These are phyloP conservation scores for Archaeoteleia sp. DNA, from an alignment of 2,888 invertebrate genomes.

Conservation along the genomic window DNA sequence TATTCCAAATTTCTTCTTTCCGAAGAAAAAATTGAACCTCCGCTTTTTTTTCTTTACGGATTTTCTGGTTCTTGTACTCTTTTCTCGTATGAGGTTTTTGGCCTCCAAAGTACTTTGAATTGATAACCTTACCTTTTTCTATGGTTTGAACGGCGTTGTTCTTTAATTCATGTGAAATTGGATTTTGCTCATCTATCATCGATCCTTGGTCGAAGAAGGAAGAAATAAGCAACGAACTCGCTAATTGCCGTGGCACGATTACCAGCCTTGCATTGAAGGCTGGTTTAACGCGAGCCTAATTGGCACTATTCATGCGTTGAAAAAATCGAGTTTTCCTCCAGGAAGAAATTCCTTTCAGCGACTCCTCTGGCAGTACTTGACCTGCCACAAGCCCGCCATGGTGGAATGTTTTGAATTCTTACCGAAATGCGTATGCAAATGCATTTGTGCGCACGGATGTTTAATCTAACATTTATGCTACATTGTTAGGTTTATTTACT, in stretches of 20 bases:
- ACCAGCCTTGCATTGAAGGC: slow-evolving; percentile 31
- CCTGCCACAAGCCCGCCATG: neutral
- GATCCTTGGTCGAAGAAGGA: slow-evolving; percentile 27
- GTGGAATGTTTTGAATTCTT: slow-evolving; percentile 7
- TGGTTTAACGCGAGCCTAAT: slow-evolving; percentile 42
- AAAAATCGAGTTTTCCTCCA: slow-evolving; percentile 30
- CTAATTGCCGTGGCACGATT: slow-evolving; percentile 42
- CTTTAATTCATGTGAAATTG: slow-evolving; percentile 26
- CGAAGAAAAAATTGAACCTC: neutral
- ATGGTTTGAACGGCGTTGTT: neutral
- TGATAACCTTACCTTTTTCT: too few relatives aligned
- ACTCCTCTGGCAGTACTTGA: neutral
- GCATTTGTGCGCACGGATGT: too few relatives aligned
- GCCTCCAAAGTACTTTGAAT: too few relatives aligned
- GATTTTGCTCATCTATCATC: slow-evolving; percentile 16
- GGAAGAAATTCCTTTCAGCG: slow-evolving; percentile 20
- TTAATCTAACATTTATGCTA: too few relatives aligned
- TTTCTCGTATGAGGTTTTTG: too few relatives aligned
- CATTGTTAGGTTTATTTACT: too few relatives aligned
- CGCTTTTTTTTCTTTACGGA: neutral
- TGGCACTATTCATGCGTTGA: slow-evolving; percentile 26
- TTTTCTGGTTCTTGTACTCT: neutral
- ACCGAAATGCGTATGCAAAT: slow-evolving; percentile 1
- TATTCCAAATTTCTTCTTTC: neutral
- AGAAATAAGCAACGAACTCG: slow-evolving; percentile 36